A percentile compares a stretch with the other conserved stretches of the same genome.
Conservation (phyloP, 2,797 vertebrate species). For the Lutjanus argentimaculatus region DNA sequence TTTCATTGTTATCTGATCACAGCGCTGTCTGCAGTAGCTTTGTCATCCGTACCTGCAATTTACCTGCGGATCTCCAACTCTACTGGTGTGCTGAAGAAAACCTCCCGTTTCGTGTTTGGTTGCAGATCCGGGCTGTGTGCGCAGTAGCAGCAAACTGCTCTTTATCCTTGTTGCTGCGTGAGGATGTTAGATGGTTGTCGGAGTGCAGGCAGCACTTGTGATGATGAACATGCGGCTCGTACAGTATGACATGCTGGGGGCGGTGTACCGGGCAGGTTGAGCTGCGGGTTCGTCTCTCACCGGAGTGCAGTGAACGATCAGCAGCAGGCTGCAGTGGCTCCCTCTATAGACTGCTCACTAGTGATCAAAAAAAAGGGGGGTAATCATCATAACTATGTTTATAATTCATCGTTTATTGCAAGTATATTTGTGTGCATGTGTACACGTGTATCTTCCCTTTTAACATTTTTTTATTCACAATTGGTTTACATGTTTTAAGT, state of each 20-base stretch:
- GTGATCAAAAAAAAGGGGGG: background rate
- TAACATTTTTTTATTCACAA: no score
- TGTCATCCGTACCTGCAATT: constrained; percentile 71
- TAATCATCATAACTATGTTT: background rate
- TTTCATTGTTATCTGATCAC: constrained; percentile 9
- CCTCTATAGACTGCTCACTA: constrained; percentile 80
- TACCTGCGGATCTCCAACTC: constrained; percentile 72
- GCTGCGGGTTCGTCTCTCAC: constrained; percentile 67
- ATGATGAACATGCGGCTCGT: constrained; percentile 81
- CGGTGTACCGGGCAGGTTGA: constrained; percentile 81
- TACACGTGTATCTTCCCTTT: no score
- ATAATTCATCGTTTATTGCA: no score
- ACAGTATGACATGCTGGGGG: constrained; percentile 78
- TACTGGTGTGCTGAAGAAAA: constrained; percentile 40
- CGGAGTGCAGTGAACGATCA: constrained; percentile 51
- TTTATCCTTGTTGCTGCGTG: constrained; percentile 18
- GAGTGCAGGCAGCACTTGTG: constrained; percentile 68
- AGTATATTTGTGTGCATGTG: no score
- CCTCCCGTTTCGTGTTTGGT: constrained; percentile 9
- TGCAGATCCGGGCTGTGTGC: constrained; percentile 24
- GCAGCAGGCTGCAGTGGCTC: constrained; percentile 76
- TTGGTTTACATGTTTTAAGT: no score
- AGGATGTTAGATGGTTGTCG: constrained; percentile 55
- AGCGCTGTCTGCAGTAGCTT: constrained; percentile 8
- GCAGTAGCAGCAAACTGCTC: background rate